Percentiles rank a stretch among this genome's conserved stretches.
These are phyloP conservation scores for Petrocephalus microphthalmus DNA, from an alignment of 2,113 vertebrate species.

Conservation along the genomic window DNA sequence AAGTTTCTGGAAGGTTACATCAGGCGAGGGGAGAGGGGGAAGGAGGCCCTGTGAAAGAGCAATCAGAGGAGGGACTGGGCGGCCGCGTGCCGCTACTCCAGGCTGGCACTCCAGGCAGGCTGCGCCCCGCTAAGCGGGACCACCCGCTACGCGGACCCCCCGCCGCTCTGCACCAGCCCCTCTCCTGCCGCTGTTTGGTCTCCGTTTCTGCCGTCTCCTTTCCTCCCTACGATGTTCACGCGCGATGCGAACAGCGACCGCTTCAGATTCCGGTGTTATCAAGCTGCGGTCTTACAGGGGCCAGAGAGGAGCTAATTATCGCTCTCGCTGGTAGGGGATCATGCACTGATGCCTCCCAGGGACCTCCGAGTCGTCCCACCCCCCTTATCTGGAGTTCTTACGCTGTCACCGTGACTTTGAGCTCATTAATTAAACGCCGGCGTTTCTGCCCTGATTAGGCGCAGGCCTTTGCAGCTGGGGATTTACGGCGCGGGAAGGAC, in stretches of 20 bases:
- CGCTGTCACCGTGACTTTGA: slow-evolving; percentile 23
- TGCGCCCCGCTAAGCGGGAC: too few relatives aligned
- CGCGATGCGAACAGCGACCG: neutral
- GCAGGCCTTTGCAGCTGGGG: neutral
- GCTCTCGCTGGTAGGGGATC: slow-evolving; percentile 25
- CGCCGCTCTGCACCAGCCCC: neutral
- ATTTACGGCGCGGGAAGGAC: neutral
- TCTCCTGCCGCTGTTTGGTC: neutral
- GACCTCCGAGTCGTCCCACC: slow-evolving; percentile 23
- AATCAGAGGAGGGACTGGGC: neutral
- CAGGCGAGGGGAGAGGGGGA: neutral
- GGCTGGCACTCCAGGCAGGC: too few relatives aligned
- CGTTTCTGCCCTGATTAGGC: slow-evolving; percentile 12
- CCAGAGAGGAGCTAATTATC: slow-evolving; percentile 28
- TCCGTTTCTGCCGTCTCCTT: neutral
- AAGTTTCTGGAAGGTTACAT: neutral
- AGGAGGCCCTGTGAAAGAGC: neutral
- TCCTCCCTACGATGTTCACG: neutral
- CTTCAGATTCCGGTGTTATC: slow-evolving; percentile 19
- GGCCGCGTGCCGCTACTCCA: neutral
- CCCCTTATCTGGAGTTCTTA: slow-evolving; percentile 35
- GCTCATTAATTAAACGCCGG: slow-evolving; percentile 27
- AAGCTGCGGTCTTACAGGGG: neutral
- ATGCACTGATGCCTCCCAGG: slow-evolving; percentile 10
- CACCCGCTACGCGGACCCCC: too few relatives aligned